phyloP scores from a whole-genome alignment of 1,140 invertebrate species.

The Tenebrio molitor region DNA sequence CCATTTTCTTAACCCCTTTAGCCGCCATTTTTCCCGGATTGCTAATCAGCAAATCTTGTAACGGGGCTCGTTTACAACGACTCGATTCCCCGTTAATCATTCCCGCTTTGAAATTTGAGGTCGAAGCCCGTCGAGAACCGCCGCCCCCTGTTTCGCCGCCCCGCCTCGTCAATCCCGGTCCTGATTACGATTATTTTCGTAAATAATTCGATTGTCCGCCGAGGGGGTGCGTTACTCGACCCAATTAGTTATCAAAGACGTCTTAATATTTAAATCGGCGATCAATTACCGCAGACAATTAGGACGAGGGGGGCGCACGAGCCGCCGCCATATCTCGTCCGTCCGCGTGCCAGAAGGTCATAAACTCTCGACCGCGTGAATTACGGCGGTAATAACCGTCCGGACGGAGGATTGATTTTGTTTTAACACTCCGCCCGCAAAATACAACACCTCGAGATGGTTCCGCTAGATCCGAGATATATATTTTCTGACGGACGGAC shows the following conservation, averaged over 20 bases:
- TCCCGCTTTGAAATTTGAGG: no score
- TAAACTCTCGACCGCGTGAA: slow-evolving; percentile 32
- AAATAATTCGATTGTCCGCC: background rate
- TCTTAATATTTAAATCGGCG: slow-evolving; percentile 33
- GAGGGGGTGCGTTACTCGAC: slow-evolving; percentile 12
- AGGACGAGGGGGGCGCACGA: background rate
- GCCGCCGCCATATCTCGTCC: slow-evolving; percentile 11
- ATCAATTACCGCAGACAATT: slow-evolving; percentile 19
- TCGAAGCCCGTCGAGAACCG: no score
- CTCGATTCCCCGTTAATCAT: no score
- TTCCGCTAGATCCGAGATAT: slow-evolving; percentile 14
- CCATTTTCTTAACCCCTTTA: no score
- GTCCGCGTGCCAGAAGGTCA: slow-evolving; percentile 26
- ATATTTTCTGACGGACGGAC: slow-evolving; percentile 18
- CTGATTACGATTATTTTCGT: background rate
- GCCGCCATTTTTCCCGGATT: no score
- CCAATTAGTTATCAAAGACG: slow-evolving; percentile 14
- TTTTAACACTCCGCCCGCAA: slow-evolving; percentile 32
- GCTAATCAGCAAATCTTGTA: no score
- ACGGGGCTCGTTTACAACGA: no score
- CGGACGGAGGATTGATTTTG: slow-evolving; percentile 29
- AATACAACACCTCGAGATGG: slow-evolving; percentile 36
- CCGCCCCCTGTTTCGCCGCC: no score
- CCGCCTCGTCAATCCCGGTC: no score
- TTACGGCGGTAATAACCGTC: slow-evolving; percentile 36